These are phyloP conservation scores for Puffinus mauretanicus DNA, from an alignment of 2,113 vertebrate genomes.

Conservation along the genomic window DNA sequence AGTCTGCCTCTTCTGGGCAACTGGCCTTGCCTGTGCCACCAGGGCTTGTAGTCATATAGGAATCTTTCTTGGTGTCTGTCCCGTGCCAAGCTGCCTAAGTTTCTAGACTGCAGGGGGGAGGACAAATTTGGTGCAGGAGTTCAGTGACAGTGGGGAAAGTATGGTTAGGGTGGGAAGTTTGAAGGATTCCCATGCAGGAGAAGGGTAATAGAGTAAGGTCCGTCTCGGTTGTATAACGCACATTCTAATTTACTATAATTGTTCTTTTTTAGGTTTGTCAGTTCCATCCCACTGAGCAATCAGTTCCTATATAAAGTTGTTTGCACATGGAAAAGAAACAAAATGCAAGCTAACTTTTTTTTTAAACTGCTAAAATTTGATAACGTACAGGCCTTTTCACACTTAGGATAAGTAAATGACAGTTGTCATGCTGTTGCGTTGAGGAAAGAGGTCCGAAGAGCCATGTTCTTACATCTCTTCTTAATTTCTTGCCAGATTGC, in stretches of 20 bases:
- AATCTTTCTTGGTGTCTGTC: neutral
- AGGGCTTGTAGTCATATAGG: neutral
- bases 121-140: neutral
- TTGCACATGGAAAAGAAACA: neutral
- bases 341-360: neutral
- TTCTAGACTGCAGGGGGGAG: neutral
- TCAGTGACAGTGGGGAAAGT: neutral
- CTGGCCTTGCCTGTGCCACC: neutral
- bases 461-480: neutral
- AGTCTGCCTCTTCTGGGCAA: neutral
- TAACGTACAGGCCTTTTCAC: neutral
- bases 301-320: neutral
- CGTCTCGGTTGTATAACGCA: neutral
- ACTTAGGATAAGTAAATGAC: neutral
- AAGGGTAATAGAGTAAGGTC: neutral
- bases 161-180: neutral
- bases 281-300: neutral
- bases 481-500: neutral
- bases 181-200: neutral
- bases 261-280: neutral
- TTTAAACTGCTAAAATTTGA: neutral
- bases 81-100: neutral
- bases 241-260: neutral
- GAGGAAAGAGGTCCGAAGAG: neutral
- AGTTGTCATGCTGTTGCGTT: neutral